Evolutionary conservation across 2,888 invertebrate species (phyloP).

Genomic region (Scaptomyza caliginosa): DNA sequence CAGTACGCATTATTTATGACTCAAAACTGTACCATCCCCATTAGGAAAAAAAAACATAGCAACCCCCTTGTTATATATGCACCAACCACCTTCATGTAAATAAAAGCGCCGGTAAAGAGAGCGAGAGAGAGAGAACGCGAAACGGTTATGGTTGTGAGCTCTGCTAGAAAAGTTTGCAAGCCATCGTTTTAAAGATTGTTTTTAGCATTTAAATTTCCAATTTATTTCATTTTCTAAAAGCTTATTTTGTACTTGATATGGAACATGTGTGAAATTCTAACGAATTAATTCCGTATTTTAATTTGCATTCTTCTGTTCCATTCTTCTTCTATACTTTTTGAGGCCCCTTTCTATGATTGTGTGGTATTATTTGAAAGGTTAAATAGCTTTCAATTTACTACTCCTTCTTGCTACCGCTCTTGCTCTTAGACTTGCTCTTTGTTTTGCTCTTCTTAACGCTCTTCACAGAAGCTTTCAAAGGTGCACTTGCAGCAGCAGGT

Average conservation of each 20-base stretch:
- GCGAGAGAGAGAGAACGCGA: conserved; percentile 21
- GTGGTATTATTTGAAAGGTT: background rate
- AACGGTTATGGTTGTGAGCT: conserved; percentile 31
- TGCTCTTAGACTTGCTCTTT: conserved; percentile 37
- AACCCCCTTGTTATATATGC: background rate
- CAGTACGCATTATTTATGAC: conserved; percentile 2
- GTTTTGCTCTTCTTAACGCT: conserved; percentile 29
- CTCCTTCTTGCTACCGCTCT: conserved; percentile 30
- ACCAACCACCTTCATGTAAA: conserved; percentile 26
- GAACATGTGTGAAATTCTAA: background rate
- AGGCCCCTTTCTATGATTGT: background rate
- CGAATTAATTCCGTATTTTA: background rate
- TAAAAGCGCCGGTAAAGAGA: background rate
- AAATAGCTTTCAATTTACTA: background rate
- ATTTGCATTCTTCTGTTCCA: background rate
- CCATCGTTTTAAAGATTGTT: background rate
- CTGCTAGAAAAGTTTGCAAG: too few relatives aligned
- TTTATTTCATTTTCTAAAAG: background rate
- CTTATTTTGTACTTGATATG: background rate
- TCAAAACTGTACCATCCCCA: conserved; percentile 6
- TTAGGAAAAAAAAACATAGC: background rate
- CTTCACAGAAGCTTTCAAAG: background rate
- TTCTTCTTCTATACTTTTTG: background rate
- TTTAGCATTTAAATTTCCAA: background rate
- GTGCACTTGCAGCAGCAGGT: background rate